Conservation (phyloP, 1,140 invertebrate species). For the Scaptomyza pallida region DNA sequence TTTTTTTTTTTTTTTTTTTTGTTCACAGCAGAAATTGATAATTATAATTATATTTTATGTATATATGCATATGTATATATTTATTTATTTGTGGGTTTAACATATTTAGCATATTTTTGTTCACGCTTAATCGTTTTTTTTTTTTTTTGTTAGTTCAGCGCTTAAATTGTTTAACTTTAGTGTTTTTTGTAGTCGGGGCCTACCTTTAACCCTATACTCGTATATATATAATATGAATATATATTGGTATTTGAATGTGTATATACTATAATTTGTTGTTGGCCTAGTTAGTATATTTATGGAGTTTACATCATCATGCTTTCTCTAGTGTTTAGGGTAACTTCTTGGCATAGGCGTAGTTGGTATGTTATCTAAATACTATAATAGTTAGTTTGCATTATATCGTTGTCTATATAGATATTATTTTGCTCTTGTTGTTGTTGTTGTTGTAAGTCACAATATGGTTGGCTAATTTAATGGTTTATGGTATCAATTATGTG, state of each 20-base stretch:
- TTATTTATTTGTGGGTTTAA: constrained; percentile 17
- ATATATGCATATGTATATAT: constrained; percentile 27
- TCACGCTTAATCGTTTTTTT: constrained; percentile 44
- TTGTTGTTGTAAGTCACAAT: constrained; percentile 74
- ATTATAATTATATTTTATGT: constrained; percentile 35
- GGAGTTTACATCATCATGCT: constrained; percentile 30
- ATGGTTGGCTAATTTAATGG: constrained; percentile 74
- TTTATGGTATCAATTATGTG: constrained; percentile 52
- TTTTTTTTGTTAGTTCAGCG: constrained; percentile 43
- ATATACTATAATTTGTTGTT: constrained; percentile 66
- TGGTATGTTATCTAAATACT: constrained; percentile 46
- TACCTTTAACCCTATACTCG: constrained; percentile 13
- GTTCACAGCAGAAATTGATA: constrained; percentile 67
- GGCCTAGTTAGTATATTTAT: constrained; percentile 66
- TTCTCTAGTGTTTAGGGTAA: constrained; percentile 30
- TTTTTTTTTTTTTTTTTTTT: too few relatives aligned
- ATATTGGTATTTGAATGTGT: constrained; percentile 19
- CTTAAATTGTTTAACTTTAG: constrained; percentile 41
- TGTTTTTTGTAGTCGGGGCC: constrained; percentile 39
- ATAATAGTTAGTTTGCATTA: constrained; percentile 50
- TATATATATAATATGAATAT: constrained; percentile 9
- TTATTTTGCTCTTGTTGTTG: constrained; percentile 37
- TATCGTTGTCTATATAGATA: constrained; percentile 36
- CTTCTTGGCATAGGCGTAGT: constrained; percentile 60
- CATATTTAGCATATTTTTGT: constrained; percentile 42